These are phyloP conservation scores for Trichonephila clavata DNA, from an alignment of 1,140 invertebrate genomes.

Conservation along the genomic window DNA sequence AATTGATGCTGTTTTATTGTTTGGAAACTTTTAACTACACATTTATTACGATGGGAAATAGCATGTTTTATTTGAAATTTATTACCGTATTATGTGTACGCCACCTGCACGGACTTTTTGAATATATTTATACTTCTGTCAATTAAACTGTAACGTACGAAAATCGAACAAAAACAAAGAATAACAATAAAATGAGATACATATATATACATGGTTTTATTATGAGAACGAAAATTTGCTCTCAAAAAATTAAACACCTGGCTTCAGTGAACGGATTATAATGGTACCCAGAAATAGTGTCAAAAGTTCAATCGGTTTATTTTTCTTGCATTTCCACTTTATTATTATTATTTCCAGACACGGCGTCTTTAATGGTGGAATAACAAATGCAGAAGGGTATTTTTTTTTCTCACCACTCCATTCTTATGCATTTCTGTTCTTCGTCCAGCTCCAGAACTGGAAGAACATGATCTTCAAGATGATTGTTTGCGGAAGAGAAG, in stretches of 20 bases:
- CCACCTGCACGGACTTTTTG: no score
- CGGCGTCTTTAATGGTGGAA: background rate
- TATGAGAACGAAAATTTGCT: background rate
- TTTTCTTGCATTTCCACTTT: background rate
- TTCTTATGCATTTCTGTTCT: background rate
- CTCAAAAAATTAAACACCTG: background rate
- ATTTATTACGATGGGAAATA: no score
- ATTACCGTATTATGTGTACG: no score
- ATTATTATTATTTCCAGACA: background rate
- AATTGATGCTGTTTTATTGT: no score
- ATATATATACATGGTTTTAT: background rate
- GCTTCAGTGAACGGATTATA: background rate
- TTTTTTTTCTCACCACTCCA: background rate
- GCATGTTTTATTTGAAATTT: no score
- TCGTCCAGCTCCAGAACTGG: background rate
- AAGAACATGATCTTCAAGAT: background rate
- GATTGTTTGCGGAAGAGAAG: slow-evolving; percentile 9
- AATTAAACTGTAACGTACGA: no score
- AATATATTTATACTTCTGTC: no score
- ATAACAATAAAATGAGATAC: no score
- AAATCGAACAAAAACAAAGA: no score
- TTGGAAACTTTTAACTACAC: no score
- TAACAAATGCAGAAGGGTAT: background rate
- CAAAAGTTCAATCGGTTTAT: slow-evolving; percentile 33
- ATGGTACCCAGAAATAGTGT: background rate